phyloP scores from a whole-genome alignment of 1,140 invertebrate species.

The Ips typographus region DNA sequence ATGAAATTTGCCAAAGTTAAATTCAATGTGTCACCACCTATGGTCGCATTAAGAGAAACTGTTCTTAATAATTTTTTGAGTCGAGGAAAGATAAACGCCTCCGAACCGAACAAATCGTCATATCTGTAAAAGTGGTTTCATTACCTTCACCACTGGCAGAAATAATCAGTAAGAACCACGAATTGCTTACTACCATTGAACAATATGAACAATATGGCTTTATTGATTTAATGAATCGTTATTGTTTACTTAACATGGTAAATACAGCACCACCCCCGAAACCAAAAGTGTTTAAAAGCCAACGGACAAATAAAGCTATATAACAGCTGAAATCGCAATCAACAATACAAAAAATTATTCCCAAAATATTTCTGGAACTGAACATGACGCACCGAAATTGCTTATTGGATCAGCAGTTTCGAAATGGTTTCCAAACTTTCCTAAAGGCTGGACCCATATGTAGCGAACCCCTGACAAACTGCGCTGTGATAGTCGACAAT shows the following conservation, averaged over 20 bases:
- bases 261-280: background rate
- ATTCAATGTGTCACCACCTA: constrained; percentile 89
- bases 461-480: constrained; percentile 48
- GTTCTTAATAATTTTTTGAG: constrained; percentile 33
- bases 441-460: constrained; percentile 49
- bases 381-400: constrained; percentile 41
- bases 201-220: constrained; percentile 43
- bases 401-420: constrained; percentile 44
- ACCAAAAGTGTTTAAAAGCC: constrained; percentile 41
- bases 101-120: too few species aligned
- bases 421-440: constrained; percentile 46
- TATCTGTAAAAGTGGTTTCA: constrained; percentile 69
- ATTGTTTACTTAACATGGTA: constrained; percentile 5
- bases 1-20: constrained; percentile 84
- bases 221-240: constrained; percentile 39
- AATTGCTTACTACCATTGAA: constrained; percentile 59
- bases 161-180: constrained; percentile 64
- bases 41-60: constrained; percentile 95
- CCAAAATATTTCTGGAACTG: constrained; percentile 41
- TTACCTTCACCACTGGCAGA: constrained; percentile 73
- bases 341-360: constrained; percentile 40
- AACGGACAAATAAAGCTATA: constrained; percentile 37
- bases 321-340: constrained; percentile 45
- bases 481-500: constrained; percentile 70
- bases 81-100: background rate